Evolutionary conservation across 2,888 invertebrate species (phyloP).

Genomic region (Scaptodrosophila latifasciaeformis): DNA sequence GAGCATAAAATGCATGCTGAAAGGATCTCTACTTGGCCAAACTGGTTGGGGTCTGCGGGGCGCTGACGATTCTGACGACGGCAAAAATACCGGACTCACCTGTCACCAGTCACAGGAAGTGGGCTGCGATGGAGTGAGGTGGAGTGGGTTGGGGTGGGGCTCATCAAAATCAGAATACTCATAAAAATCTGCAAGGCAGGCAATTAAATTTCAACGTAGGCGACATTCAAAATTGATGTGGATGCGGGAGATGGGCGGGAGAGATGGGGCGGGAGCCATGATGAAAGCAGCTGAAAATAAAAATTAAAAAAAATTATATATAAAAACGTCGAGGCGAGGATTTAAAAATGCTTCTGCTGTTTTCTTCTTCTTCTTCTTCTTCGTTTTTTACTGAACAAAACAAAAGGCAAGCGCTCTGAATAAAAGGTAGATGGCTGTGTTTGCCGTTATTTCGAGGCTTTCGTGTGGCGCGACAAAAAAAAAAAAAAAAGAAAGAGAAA

Average conservation of each 20-base stretch:
- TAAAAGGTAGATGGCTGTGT: neutral
- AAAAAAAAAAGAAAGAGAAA: constrained; percentile 9
- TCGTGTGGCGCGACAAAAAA: constrained; percentile 3
- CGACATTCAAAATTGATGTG: neutral
- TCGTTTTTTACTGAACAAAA: no score
- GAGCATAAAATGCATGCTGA: constrained; percentile 5
- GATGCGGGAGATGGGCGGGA: neutral
- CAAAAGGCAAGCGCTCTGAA: constrained; percentile 23
- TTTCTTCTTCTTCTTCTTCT: no score
- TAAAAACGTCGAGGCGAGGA: neutral
- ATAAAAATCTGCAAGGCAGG: constrained; percentile 29
- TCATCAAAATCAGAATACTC: no score
- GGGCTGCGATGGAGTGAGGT: no score
- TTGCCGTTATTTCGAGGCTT: neutral
- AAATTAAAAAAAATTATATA: constrained; percentile 23
- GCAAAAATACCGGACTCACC: no score
- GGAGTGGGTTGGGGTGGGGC: no score
- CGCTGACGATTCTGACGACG: constrained; percentile 21
- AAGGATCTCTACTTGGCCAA: no score
- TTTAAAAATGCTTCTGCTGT: no score
- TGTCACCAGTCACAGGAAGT: no score
- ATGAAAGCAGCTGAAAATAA: constrained; percentile 35
- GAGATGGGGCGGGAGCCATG: constrained; percentile 11
- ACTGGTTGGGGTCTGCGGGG: no score
- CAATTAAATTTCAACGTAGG: neutral